Evolutionary conservation across 35 echinoderm and acorn worm genomes (phyloP).

Genomic region (Strongylocentrotus purpuratus): DNA sequence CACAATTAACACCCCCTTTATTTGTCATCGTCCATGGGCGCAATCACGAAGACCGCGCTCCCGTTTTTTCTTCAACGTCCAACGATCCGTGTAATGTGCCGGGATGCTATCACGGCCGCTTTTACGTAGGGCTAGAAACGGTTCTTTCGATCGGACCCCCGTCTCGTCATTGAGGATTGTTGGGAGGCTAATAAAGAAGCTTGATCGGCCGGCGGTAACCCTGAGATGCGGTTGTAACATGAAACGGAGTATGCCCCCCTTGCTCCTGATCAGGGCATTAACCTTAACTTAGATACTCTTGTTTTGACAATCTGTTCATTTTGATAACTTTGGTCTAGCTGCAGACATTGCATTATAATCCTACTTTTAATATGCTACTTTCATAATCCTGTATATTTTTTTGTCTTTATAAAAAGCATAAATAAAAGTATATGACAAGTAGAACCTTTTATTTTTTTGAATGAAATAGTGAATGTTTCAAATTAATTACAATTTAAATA

Average conservation of each 20-base stretch:
- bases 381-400: background rate
- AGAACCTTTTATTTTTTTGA: too few relatives aligned
- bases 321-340: background rate
- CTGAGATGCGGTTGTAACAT: slow-evolving; percentile 29
- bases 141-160: background rate
- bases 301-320: slow-evolving; percentile 4
- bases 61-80: background rate
- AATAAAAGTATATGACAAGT: background rate
- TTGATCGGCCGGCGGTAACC: slow-evolving; percentile 12
- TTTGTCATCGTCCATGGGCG: background rate
- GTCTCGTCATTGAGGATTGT: background rate
- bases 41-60: background rate
- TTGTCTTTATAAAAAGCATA: background rate
- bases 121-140: background rate
- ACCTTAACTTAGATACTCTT: background rate
- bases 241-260: slow-evolving; percentile 21
- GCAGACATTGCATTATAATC: background rate
- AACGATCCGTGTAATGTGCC: slow-evolving; percentile 1
- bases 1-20: background rate
- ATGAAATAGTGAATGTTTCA: background rate
- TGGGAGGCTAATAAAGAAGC: background rate
- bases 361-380: background rate
- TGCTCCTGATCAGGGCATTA: slow-evolving; percentile 13
- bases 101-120: background rate
- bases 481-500: background rate